These are phyloP conservation scores for Orthonevra nobilis DNA, from an alignment of 2,888 invertebrate species.

Conservation along the genomic window DNA sequence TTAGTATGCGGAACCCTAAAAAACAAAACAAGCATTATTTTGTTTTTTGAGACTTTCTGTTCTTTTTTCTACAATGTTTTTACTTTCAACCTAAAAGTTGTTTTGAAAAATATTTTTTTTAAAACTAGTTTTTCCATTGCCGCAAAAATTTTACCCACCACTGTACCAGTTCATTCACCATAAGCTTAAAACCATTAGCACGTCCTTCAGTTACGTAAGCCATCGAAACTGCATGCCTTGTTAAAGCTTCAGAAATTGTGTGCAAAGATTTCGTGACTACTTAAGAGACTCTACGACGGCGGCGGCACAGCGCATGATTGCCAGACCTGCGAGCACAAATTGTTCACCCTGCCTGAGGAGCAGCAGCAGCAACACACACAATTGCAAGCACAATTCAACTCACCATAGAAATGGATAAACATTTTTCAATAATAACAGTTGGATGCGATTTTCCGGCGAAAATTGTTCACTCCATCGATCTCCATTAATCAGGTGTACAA, in stretches of 20 bases:
- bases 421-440: slow-evolving; percentile 54
- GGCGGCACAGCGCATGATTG: slow-evolving; percentile 17
- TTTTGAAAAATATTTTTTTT: no score
- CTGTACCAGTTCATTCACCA: slow-evolving; percentile 20
- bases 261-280: slow-evolving; percentile 58
- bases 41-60: no score
- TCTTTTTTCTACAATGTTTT: no score
- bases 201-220: slow-evolving; percentile 37
- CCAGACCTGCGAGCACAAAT: no score
- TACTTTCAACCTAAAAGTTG: no score
- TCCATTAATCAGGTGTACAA: slow-evolving; percentile 67
- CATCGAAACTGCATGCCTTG: slow-evolving; percentile 54
- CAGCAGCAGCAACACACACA: slow-evolving; percentile 15
- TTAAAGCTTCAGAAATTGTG: slow-evolving; percentile 29
- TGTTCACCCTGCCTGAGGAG: no score
- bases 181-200: slow-evolving; percentile 12
- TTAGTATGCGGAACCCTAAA: no score
- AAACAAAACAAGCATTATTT: no score
- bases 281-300: slow-evolving; percentile 16
- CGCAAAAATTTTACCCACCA: slow-evolving; percentile 7
- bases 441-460: slow-evolving; percentile 17
- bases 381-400: not conserved
- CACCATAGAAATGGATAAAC: slow-evolving; percentile 12
- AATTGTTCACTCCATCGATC: slow-evolving; percentile 60
- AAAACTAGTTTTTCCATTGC: no score